Evolutionary conservation across 2,888 invertebrate genomes (phyloP), one percentile per base, ranked within the genome.

Genomic region (Drosophila atroscutellata): DNA sequence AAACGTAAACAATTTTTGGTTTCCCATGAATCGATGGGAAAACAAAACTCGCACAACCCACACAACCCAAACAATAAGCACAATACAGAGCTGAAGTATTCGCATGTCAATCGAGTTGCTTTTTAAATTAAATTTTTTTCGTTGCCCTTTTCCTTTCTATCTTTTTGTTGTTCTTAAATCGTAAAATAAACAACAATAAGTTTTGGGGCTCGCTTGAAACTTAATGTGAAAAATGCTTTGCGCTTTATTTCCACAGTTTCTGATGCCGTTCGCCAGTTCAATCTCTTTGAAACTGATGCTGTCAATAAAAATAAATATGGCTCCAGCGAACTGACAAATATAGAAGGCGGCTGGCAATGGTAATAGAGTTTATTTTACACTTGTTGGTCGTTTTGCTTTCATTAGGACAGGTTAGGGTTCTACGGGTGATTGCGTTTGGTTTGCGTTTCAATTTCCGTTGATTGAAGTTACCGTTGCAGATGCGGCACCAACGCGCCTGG

Each of bases 371-470:
- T 55, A n/a, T 66, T 75, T 80, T 80, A 75, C 69, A 58, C 32
- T 78, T 58, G 57, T 32, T 26, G 39, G 61, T 64, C 88, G 89
- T 69, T 79, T 85, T 59, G 42, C 64, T 72, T 74, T 74, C 72
- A 58, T 55, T 75, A 63, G 39, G 55, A 24, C 28, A 42, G 51
- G 45, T n/a, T 61, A 37, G 28, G 32, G 71, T 55, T 54, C 3
- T 42, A 1, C 13, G 28, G 49, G 20, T 63, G 66, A 56, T 73
- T 66, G 55, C 42, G 60, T 55, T 61, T 59, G 62, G 80, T 72
- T 72, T 71, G 77, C 75, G 78, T 84, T 86, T 84, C 90, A 87
- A 87, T 86, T 86, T 87, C 86, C 80, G 88, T 74, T 89, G 85
- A 87, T 89, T 87, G 88, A 77, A 81, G 90, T 72, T 78, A 72